These are phyloP conservation scores for Champsocephalus esox DNA, from an alignment of 2,797 vertebrate genomes.

Conservation along the genomic window DNA sequence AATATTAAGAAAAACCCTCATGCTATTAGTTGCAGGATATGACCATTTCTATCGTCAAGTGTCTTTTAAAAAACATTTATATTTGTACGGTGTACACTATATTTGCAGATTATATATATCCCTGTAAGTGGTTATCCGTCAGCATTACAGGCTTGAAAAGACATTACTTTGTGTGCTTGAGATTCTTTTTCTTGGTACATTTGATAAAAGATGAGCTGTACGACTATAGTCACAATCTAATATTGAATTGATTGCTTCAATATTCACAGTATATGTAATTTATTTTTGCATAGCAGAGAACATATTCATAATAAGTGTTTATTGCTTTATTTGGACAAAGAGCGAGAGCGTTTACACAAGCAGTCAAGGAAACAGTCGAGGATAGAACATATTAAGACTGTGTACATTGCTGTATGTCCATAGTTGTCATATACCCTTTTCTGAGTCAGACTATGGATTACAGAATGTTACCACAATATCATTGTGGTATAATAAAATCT, in stretches of 20 bases:
- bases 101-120: constrained; percentile 82
- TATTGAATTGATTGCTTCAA: constrained; percentile 79
- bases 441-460: constrained; percentile 70
- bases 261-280: constrained; percentile 83
- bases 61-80: constrained; percentile 82
- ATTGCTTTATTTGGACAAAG: constrained; percentile 72
- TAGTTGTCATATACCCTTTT: constrained; percentile 68
- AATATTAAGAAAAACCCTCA: constrained; percentile 64
- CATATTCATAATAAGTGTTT: constrained; percentile 77
- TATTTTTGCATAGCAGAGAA: constrained; percentile 97
- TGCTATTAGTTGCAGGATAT: constrained; percentile 71
- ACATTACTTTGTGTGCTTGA: constrained; percentile 64
- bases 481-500: constrained; percentile 79
- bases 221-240: constrained; percentile 85
- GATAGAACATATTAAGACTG: constrained; percentile 58
- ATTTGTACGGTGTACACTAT: constrained; percentile 83
- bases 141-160: constrained; percentile 68
- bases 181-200: constrained; percentile 75
- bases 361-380: constrained; percentile 15
- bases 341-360: constrained; percentile 46
- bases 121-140: constrained; percentile 75
- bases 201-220: constrained; percentile 76
- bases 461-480: constrained; percentile 74
- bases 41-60: constrained; percentile 77
- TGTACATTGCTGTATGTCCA: constrained; percentile 61